Evolutionary conservation across 2,888 invertebrate species (phyloP), one percentile per base, ranked within the genome.

Genomic region (Lepidocyrtoides sp.): DNA sequence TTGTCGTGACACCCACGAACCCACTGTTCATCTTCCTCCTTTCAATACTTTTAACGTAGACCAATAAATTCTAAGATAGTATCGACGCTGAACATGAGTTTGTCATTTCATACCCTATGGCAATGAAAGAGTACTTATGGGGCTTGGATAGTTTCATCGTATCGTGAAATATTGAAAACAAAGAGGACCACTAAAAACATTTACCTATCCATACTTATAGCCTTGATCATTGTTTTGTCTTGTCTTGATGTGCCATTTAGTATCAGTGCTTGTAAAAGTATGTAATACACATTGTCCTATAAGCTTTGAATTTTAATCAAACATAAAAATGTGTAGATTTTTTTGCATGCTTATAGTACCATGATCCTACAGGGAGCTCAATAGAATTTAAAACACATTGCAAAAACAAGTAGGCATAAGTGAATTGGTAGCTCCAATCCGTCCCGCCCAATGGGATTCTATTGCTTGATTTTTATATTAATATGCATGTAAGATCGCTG

Each of bases 1-100:
- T 12, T 72, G 83, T 82, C 88, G 72, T 82, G 88, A 89, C 83
- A 89, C 89, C 89, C 83, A 89, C 89, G 75, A 83, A 63, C 69
- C 17, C 20, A 72, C 44, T 48, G 26, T 57, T 81, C 82, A 89
- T 89, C 89, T 89, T 89, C 89, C 83, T 89, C 44, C 60, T 83
- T 89, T 77, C 89, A 83, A 75, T 83, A 57, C 57, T 72, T 32
- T 69, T 75, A 57, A 75, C 89, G 60, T n/a, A 54, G 14, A 36
- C 51, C 57, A 89, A 89, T 89, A 89, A 89, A 89, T 89, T 51
- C 26, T 66, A 2, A 14, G 66, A 66, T 66, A 7, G 20, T 20
- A 72, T 72, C 69, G 41, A 72, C 41, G 41, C 41, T 44, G 2
- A 12, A 72, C 69, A 72, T 36, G 41, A 20, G 20, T 26, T 60